phyloP scores from a whole-genome alignment of 2,888 invertebrate species.

The Ypsolopha scabrella region DNA sequence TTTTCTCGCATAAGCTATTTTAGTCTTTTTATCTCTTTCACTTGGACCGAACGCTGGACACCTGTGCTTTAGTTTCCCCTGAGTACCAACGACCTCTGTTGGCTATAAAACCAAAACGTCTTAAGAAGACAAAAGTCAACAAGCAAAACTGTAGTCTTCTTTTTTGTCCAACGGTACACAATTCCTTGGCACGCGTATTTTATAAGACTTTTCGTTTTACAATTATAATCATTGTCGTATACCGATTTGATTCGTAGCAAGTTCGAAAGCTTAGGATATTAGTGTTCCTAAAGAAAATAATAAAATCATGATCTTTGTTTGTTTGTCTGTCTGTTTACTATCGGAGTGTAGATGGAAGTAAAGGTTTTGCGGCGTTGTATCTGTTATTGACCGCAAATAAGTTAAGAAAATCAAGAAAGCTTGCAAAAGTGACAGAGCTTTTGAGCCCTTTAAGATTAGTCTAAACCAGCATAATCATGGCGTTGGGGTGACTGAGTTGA shows the following conservation, averaged over 20 bases:
- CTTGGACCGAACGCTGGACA: slow-evolving; percentile 64
- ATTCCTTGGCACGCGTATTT: slow-evolving; percentile 8
- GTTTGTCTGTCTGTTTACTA: too few relatives aligned
- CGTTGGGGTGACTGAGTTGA: too few relatives aligned
- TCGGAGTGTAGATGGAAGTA: not conserved
- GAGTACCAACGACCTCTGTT: slow-evolving; percentile 69
- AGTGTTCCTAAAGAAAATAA: slow-evolving; percentile 3
- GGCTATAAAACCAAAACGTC: slow-evolving; percentile 17
- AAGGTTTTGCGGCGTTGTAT: not conserved
- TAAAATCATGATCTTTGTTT: slow-evolving; percentile 26
- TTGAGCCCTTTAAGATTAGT: too few relatives aligned
- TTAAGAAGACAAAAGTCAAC: slow-evolving; percentile 23
- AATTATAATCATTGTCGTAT: slow-evolving; percentile 63
- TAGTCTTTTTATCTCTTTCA: slow-evolving; percentile 34
- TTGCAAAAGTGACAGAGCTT: too few relatives aligned
- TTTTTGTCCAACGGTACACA: not conserved
- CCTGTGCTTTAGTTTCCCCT: slow-evolving; percentile 71
- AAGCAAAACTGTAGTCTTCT: slow-evolving; percentile 19
- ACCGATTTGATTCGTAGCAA: slow-evolving; percentile 65
- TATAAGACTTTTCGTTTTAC: slow-evolving; percentile 53
- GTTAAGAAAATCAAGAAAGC: not conserved
- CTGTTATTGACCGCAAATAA: not conserved
- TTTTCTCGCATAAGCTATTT: slow-evolving; percentile 28
- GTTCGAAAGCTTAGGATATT: slow-evolving; percentile 33
- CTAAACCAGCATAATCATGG: too few relatives aligned